Conservation (phyloP, 2,888 invertebrate genomes). For the Loripinus fragilis region DNA sequence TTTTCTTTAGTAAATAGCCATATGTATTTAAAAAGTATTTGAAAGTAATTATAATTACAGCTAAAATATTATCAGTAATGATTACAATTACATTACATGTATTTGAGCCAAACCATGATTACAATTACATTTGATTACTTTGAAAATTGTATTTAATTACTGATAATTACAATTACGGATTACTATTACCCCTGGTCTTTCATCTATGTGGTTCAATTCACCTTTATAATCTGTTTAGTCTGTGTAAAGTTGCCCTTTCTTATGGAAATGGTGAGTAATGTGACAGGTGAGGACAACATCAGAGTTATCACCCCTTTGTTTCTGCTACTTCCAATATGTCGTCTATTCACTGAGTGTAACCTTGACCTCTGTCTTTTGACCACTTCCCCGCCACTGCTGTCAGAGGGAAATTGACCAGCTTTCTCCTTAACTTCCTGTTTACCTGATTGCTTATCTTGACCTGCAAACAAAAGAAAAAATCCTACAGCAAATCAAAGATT, state of each 20-base stretch:
- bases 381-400: constrained; percentile 17
- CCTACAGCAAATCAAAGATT: too few relatives aligned
- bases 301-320: constrained; percentile 67
- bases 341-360: constrained; percentile 35
- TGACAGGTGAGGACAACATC: constrained; percentile 90
- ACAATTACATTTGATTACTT: too few relatives aligned
- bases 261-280: constrained; percentile 90
- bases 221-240: constrained; percentile 92
- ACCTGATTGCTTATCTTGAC: not conserved
- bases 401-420: constrained; percentile 1
- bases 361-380: constrained; percentile 28
- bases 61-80: too few relatives aligned
- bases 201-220: too few relatives aligned
- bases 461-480: not conserved
- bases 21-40: too few relatives aligned
- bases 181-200: too few relatives aligned
- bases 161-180: too few relatives aligned
- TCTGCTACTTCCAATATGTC: constrained; percentile 36
- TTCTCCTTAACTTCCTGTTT: not conserved
- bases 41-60: too few relatives aligned
- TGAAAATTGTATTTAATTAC: too few relatives aligned
- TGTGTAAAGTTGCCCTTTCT: constrained; percentile 89
- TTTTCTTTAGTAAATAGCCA: too few relatives aligned
- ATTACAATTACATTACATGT: too few relatives aligned
- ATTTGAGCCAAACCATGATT: too few relatives aligned